A percentile compares a stretch with the other conserved stretches of the same genome.
Evolutionary conservation across 2,113 vertebrate species (phyloP).

Genomic region (Ochotona princeps): DNA sequence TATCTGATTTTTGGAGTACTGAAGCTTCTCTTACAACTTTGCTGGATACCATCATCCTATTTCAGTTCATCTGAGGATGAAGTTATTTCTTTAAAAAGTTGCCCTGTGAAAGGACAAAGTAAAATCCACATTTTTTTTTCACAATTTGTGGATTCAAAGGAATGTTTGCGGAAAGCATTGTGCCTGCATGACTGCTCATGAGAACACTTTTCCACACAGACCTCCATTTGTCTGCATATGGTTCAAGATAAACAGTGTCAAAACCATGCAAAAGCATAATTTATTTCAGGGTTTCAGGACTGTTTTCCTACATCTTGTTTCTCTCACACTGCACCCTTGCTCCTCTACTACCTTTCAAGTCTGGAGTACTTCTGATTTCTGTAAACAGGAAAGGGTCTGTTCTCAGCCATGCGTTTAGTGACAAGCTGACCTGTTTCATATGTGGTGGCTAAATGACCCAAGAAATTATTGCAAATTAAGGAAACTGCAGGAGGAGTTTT

Average conservation of each 20-base stretch:
- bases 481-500: not conserved
- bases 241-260: constrained; percentile 64
- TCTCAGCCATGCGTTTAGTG: not conserved
- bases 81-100: not conserved
- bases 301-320: constrained; percentile 33
- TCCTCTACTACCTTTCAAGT: not conserved
- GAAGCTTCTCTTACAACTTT: not conserved
- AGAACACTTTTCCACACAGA: not conserved
- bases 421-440: not conserved
- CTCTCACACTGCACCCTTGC: not conserved
- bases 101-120: not conserved
- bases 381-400: constrained; percentile 46
- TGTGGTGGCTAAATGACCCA: not conserved
- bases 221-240: constrained; percentile 28
- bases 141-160: not conserved
- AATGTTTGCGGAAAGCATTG: not conserved
- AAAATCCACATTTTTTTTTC: not conserved
- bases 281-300: constrained; percentile 45
- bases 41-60: not conserved
- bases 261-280: not conserved
- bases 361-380: not conserved
- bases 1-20: not conserved
- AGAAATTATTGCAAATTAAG: constrained; percentile 34
- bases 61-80: not conserved
- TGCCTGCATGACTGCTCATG: not conserved